Evolutionary conservation across 2,113 vertebrate species (phyloP).

Genomic region (Cairina moschata): DNA sequence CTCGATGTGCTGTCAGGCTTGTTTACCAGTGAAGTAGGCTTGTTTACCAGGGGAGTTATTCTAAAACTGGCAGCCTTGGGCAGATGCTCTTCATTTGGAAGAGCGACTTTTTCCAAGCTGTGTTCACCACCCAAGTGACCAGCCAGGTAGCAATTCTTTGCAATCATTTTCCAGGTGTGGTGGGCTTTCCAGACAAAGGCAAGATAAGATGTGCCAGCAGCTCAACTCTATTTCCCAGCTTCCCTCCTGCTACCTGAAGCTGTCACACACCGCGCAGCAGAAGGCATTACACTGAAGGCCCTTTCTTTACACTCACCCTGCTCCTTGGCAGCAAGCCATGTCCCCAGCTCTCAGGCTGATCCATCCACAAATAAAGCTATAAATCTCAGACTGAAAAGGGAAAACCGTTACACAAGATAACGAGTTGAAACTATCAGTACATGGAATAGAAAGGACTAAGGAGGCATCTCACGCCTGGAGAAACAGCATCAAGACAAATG

Average conservation of each 20-base stretch:
- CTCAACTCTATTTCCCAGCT: background rate
- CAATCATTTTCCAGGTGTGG: background rate
- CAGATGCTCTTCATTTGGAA: background rate
- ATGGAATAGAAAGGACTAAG: background rate
- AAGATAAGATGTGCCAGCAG: background rate
- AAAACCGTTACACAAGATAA: background rate
- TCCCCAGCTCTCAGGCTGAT: background rate
- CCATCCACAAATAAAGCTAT: background rate
- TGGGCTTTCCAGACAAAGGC: background rate
- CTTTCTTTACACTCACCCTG: background rate
- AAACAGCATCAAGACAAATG: background rate
- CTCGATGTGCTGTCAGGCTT: background rate
- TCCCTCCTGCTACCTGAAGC: background rate
- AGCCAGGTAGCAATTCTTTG: background rate
- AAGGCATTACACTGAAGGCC: background rate
- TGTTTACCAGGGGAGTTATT: background rate
- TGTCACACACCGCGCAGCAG: background rate
- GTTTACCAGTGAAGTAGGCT: background rate
- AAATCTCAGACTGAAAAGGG: background rate
- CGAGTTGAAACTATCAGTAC: background rate
- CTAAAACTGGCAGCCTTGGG: background rate
- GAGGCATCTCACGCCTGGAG: background rate
- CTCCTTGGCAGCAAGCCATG: background rate
- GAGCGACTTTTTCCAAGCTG: background rate
- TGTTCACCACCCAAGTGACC: background rate